Evolutionary conservation across 2,113 vertebrate species (phyloP).

Genomic region (Leptodactylus fuscus): DNA sequence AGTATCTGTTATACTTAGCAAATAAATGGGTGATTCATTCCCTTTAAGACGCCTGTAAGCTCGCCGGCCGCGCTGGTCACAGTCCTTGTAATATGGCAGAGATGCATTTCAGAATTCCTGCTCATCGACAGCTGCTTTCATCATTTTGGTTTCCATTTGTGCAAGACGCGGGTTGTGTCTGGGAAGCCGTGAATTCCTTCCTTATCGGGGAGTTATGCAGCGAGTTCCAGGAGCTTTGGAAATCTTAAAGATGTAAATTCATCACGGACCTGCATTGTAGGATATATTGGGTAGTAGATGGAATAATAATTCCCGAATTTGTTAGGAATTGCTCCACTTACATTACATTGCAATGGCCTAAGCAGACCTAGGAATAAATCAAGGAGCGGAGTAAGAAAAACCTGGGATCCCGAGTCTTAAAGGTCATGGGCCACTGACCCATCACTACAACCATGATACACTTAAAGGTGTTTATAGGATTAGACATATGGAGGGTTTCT

Average conservation of each 20-base stretch:
- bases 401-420: background rate
- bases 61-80: no score
- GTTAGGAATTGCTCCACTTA: no score
- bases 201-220: background rate
- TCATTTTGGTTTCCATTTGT: background rate
- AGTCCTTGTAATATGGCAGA: background rate
- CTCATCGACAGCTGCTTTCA: constrained; percentile 8
- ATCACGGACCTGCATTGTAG: background rate
- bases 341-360: no score
- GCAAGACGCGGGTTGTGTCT: background rate
- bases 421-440: background rate
- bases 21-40: no score
- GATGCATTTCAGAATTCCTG: constrained; percentile 6
- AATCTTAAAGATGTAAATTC: background rate
- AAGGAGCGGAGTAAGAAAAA: no score
- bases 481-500: no score
- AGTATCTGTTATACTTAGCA: no score
- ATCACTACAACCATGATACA: background rate
- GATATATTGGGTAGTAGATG: background rate
- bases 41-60: no score
- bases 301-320: background rate
- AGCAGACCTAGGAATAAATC: no score
- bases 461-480: no score
- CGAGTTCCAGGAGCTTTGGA: background rate
- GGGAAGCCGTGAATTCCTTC: constrained; percentile 11